Evolutionary conservation across 1,140 invertebrate species (phyloP).

Genomic region (Drosophila nasuta): DNA sequence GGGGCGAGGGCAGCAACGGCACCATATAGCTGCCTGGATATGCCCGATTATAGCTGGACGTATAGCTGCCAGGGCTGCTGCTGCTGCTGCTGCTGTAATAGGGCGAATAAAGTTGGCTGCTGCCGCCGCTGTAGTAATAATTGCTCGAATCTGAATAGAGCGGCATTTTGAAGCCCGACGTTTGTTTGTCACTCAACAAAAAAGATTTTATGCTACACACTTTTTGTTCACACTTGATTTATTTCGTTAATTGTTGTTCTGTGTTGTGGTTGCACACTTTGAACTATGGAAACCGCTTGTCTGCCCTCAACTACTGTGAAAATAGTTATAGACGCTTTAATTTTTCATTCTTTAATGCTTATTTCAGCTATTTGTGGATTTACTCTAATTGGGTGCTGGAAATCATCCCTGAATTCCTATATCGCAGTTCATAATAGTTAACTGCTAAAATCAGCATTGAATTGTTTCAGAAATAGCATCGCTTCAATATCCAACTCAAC

Average conservation of each 20-base stretch:
- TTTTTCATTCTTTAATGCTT: too few relatives aligned
- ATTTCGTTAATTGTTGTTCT: constrained; percentile 2
- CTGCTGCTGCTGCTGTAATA: constrained; percentile 85
- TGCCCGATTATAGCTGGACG: constrained; percentile 71
- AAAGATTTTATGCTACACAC: not conserved
- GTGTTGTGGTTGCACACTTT: not conserved
- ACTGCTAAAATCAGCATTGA: not conserved
- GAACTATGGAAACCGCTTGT: constrained; percentile 21
- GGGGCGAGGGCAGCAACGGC: constrained; percentile 60
- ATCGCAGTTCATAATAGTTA: too few relatives aligned
- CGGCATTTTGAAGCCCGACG: constrained; percentile 61
- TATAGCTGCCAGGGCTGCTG: constrained; percentile 55
- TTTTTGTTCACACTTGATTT: constrained; percentile 6
- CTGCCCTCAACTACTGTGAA: constrained; percentile 12
- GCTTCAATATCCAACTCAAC: not conserved
- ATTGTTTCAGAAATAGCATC: not conserved
- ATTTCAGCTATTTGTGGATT: too few relatives aligned
- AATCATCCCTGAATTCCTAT: not conserved
- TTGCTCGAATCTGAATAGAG: constrained; percentile 79
- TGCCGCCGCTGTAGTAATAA: constrained; percentile 83
- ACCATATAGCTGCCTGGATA: constrained; percentile 74
- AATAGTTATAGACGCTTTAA: not conserved
- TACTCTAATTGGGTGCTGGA: too few relatives aligned
- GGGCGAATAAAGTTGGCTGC: constrained; percentile 85
- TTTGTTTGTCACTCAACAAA: constrained; percentile 23